phyloP scores from a whole-genome alignment of 2,888 invertebrate species.

The Mallateleia sp. region DNA sequence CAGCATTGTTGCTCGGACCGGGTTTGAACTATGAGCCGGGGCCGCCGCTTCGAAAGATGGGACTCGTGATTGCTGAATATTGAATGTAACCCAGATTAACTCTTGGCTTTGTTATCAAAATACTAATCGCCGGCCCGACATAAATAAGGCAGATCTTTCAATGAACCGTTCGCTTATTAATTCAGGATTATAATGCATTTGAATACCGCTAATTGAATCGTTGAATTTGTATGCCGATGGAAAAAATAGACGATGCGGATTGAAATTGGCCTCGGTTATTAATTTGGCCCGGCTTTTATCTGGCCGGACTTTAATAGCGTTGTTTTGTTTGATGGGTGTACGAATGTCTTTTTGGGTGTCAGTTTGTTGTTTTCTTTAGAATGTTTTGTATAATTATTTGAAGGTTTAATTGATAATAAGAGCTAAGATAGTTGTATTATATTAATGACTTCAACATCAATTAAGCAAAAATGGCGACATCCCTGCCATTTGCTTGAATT shows the following conservation, averaged over 20 bases:
- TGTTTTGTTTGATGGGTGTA: neutral
- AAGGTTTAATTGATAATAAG: too few relatives aligned
- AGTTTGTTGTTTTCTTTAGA: too few relatives aligned
- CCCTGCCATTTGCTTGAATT: too few relatives aligned
- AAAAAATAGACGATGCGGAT: neutral
- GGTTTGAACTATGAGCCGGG: slow-evolving; percentile 52
- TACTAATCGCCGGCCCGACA: slow-evolving; percentile 41
- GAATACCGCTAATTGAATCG: slow-evolving; percentile 48
- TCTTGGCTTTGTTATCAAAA: slow-evolving; percentile 47
- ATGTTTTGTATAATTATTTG: too few relatives aligned
- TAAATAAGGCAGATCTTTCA: slow-evolving; percentile 46
- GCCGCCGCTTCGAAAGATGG: slow-evolving; percentile 54
- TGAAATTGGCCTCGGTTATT: slow-evolving; percentile 28
- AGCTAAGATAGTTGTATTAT: too few relatives aligned
- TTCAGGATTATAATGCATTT: slow-evolving; percentile 34
- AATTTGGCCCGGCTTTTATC: slow-evolving; percentile 14
- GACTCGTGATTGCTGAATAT: slow-evolving; percentile 66
- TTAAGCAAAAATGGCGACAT: too few relatives aligned
- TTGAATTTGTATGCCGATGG: slow-evolving; percentile 18
- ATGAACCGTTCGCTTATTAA: slow-evolving; percentile 44
- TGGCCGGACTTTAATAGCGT: neutral
- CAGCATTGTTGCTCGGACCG: slow-evolving; percentile 69
- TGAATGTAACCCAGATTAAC: slow-evolving; percentile 68
- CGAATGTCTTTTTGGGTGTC: slow-evolving; percentile 7
- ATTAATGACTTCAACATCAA: too few relatives aligned